Base-by-base conservation (phyloP, 2,113 vertebrate genomes). In the Falcunculus frontatus region DNA sequence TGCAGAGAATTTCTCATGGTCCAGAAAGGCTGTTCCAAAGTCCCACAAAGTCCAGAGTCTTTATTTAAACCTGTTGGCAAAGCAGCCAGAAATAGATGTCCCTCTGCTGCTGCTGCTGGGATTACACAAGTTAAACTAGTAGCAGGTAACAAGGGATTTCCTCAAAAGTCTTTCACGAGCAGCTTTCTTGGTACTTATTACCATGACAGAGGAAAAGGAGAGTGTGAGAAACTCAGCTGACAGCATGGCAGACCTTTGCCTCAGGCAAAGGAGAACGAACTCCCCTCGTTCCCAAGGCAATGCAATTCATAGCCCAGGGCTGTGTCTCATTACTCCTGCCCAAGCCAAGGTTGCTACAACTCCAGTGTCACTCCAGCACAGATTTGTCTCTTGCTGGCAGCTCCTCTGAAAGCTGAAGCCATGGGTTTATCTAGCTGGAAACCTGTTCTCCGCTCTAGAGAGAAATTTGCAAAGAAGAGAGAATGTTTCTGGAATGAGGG, bases 231-330 rank as follows among this genome's bases (percentile, higher is more conserved):
- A 75, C 94, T 84, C 60, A 56, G 89, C 89, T 96, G 94, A 85
- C 97, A 97, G 96, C 92, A 60, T 17, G 81, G 95, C 93, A 96
- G 97, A 97, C 96, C 97, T 95, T 86, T 93, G 96, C 97, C 93
- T 94, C 82, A 62, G 96, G 97, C 95, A 87, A 91, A 95, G 93
- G 95, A 97, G 94, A 95, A 88, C 16, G 67, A 97, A 93, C 91
- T 95, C 83, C 85, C 86, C 37, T 33, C 8, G 0, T 39, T 95
- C 72, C 96, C 95, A 73, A 94, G 77, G 77, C 90, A 70, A 39
- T 81, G 90, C 52, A 91, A 86, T 93, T 96, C 60, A 63, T 97
- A 96, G 92, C 96, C 94, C 89, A 56, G 79, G 96, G 97, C 96
- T 96, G 80, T 95, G 83, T 91, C 95, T 97, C 95, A 56, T 96